Conservation (phyloP, 2,113 vertebrate genomes). For the Euleptes europaea region DNA sequence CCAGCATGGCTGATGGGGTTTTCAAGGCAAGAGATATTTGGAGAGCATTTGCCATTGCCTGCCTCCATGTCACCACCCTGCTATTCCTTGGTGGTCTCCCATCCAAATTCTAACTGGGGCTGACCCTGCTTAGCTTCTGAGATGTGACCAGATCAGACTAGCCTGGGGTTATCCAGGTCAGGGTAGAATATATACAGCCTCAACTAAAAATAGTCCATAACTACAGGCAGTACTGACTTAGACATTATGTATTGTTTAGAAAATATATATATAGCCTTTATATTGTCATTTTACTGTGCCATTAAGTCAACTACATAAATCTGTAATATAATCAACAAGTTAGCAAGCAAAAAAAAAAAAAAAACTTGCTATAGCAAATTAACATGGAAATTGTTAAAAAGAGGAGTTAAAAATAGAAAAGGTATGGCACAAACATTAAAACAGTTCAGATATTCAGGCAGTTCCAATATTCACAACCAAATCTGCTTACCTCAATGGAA, state of each 20-base stretch:
- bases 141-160: no score
- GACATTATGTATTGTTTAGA: not conserved
- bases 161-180: no score
- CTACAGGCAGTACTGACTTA: not conserved
- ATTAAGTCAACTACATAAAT: not conserved
- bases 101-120: no score
- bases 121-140: no score
- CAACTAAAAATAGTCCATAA: not conserved
- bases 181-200: not conserved
- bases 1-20: no score
- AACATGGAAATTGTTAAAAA: not conserved
- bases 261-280: not conserved
- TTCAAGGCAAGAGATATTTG: no score
- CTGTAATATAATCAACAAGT: not conserved
- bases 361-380: not conserved
- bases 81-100: no score
- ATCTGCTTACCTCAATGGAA: not conserved
- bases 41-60: no score
- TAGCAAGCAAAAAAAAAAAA: no score
- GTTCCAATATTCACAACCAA: not conserved
- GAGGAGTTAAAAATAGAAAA: not conserved
- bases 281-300: not conserved
- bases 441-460: not conserved
- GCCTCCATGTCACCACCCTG: no score
- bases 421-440: not conserved